These are phyloP conservation scores for Kryptolebias ocellatus DNA, from an alignment of 2,797 vertebrate genomes.

Conservation along the genomic window DNA sequence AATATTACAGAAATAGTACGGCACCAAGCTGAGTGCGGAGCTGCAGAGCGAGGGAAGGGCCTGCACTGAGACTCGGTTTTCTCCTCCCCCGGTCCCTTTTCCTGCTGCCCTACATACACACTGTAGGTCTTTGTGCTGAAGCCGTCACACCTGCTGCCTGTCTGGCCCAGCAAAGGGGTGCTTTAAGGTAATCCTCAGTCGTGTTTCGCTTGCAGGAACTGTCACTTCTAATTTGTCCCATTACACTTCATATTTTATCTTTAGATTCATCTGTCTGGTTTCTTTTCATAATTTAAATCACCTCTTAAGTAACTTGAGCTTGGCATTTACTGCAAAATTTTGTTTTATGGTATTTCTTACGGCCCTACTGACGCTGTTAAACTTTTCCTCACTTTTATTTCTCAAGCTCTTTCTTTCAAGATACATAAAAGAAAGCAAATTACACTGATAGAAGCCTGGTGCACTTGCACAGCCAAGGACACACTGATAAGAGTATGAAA, in stretches of 20 bases:
- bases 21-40: slow-evolving; percentile 36
- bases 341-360: slow-evolving; percentile 17
- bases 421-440: slow-evolving; percentile 67
- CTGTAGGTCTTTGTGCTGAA: slow-evolving; percentile 75
- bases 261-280: neutral
- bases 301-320: slow-evolving; percentile 11
- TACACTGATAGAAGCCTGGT: slow-evolving; percentile 62
- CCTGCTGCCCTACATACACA: slow-evolving; percentile 74
- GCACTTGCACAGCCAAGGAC: slow-evolving; percentile 75
- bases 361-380: neutral
- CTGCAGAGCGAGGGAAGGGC: slow-evolving; percentile 45
- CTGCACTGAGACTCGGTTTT: slow-evolving; percentile 67
- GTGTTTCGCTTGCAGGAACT: slow-evolving; percentile 32
- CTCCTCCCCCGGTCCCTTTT: slow-evolving; percentile 64
- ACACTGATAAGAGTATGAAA: slow-evolving; percentile 72
- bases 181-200: slow-evolving; percentile 72
- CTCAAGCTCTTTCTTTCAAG: slow-evolving; percentile 42
- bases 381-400: slow-evolving; percentile 35
- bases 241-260: slow-evolving; percentile 11
- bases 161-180: slow-evolving; percentile 70
- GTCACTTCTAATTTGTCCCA: slow-evolving; percentile 23
- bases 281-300: slow-evolving; percentile 10
- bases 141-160: slow-evolving; percentile 73
- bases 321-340: neutral
- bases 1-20: slow-evolving; percentile 29